Conservation (phyloP, 2,888 invertebrate genomes). For the Rugalucina vietnamica region DNA sequence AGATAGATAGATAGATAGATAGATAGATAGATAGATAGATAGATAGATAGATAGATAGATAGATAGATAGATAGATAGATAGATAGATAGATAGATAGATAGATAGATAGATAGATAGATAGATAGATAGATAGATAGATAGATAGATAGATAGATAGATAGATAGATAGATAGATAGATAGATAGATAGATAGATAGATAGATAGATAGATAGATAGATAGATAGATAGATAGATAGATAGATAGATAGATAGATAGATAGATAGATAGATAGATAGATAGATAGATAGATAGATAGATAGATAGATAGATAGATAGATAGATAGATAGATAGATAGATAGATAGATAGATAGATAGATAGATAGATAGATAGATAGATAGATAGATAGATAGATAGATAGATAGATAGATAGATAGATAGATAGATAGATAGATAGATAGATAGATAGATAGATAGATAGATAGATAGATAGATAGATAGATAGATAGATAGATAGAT, state of each 20-base stretch:
- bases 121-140: background rate
- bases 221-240: background rate
- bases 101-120: background rate
- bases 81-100: background rate
- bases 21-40: background rate
- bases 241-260: background rate
- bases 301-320: background rate
- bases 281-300: background rate
- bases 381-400: background rate
- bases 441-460: background rate
- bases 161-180: background rate
- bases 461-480: background rate
- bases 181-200: background rate
- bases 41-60: background rate
- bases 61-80: background rate
- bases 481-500: background rate
- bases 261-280: background rate
- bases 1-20: background rate
- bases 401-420: background rate
- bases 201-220: background rate
- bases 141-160: background rate
- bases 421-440: background rate
- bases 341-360: background rate
- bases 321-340: background rate
- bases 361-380: background rate